These are phyloP conservation scores for Patella pellucida DNA, from an alignment of 2,888 invertebrate genomes.

Conservation along the genomic window DNA sequence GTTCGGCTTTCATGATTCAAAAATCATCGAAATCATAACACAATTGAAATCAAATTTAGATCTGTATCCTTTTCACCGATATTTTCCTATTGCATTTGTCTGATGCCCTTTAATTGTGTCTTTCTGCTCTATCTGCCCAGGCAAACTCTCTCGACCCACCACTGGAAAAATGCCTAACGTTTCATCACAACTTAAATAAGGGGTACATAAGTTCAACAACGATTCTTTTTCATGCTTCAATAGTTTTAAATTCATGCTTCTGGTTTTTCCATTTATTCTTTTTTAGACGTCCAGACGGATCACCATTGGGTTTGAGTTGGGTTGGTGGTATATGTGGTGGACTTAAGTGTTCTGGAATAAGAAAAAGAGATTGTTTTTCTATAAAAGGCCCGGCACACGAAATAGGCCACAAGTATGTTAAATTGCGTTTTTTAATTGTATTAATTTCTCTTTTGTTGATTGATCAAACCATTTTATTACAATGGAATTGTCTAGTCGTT, in stretches of 20 bases:
- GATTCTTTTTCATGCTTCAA: too few species aligned
- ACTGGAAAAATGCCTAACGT: background rate
- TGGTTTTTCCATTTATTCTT: background rate
- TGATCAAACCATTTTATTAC: too few species aligned
- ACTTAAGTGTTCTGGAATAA: background rate
- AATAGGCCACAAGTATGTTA: slow-evolving; percentile 3
- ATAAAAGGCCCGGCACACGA: background rate
- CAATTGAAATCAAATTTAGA: too few species aligned
- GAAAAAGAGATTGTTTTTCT: background rate
- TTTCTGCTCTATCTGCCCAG: too few species aligned
- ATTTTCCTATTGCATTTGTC: too few species aligned
- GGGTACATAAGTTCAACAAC: too few species aligned
- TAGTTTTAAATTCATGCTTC: too few species aligned
- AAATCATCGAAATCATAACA: background rate
- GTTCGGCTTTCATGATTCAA: background rate
- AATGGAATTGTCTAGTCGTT: too few species aligned
- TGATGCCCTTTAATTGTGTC: too few species aligned
- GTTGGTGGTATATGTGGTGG: background rate
- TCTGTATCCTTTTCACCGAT: too few species aligned
- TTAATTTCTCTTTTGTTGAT: too few species aligned
- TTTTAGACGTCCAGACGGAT: background rate
- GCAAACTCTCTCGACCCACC: background rate
- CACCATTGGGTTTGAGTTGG: background rate
- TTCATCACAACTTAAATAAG: too few species aligned
- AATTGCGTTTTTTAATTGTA: background rate